These are phyloP conservation scores for Bibio marci DNA, from an alignment of 2,888 invertebrate genomes.

Conservation along the genomic window DNA sequence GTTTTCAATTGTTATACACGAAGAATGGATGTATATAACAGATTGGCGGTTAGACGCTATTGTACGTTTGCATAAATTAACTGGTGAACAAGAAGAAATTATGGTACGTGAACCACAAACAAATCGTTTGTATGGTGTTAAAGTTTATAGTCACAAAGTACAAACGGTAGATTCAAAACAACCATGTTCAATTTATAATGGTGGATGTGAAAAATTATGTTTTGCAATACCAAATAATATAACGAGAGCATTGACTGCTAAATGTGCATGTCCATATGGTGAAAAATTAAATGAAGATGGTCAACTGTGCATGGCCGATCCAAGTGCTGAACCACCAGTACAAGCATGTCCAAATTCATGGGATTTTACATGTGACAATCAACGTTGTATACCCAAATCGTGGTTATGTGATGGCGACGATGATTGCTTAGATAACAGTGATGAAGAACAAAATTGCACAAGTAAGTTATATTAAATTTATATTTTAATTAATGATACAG, in stretches of 20 bases:
- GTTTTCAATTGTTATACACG: conserved; percentile 79
- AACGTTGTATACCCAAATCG: conserved; percentile 77
- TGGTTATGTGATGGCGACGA: conserved; percentile 96
- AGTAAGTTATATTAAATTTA: conserved; percentile 37
- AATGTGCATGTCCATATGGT: conserved; percentile 88
- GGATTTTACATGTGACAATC: conserved; percentile 89
- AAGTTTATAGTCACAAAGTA: conserved; percentile 62
- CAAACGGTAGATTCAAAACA: conserved; percentile 55
- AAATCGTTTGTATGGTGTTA: conserved; percentile 80
- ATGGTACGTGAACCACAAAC: conserved; percentile 79
- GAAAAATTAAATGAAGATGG: conserved; percentile 60
- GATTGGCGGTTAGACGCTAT: conserved; percentile 96
- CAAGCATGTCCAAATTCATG: conserved; percentile 80
- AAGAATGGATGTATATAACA: conserved; percentile 88
- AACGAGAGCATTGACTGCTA: conserved; percentile 35
- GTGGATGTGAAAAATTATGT: conserved; percentile 88
- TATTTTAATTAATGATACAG: conserved; percentile 1
- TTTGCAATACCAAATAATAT: conserved; percentile 67
- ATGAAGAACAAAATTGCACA: conserved; percentile 88
- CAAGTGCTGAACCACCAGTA: conserved; percentile 69
- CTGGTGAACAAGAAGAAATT: conserved; percentile 73
- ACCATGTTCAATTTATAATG: conserved; percentile 71
- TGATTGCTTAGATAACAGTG: conserved; percentile 89
- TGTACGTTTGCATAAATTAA: conserved; percentile 71
- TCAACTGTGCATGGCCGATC: conserved; percentile 57